phyloP scores from a whole-genome alignment of 2,888 invertebrate species.

The Aphodius granarius region DNA sequence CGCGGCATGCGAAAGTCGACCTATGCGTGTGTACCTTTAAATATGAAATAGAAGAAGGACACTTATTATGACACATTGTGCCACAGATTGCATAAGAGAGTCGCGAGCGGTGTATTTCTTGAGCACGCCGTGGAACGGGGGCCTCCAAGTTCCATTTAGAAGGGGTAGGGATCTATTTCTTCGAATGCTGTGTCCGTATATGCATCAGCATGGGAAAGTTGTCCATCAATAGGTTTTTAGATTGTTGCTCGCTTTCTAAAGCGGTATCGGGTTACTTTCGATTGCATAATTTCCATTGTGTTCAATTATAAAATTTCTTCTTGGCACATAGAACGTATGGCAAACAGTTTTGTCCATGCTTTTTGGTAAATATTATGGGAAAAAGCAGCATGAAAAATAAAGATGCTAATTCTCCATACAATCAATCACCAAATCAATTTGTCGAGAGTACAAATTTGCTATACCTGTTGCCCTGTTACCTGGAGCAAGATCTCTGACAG shows the following conservation, averaged over 20 bases:
- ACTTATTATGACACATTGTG: not conserved
- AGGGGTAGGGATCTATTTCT: not conserved
- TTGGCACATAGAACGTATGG: conserved; percentile 10
- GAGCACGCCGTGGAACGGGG: not conserved
- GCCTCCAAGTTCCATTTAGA: not conserved
- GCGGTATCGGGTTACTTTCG: conserved; percentile 25
- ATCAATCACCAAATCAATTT: not conserved
- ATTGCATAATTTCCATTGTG: conserved; percentile 25
- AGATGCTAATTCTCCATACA: too few species aligned
- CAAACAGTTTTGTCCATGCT: not conserved
- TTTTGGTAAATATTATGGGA: too few species aligned
- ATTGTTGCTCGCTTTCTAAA: conserved; percentile 27
- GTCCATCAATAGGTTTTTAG: conserved; percentile 30
- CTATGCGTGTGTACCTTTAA: not conserved
- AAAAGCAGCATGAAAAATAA: too few species aligned
- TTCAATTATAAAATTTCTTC: conserved; percentile 22
- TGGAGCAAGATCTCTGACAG: not conserved
- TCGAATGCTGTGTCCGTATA: not conserved
- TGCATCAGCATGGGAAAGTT: conserved; percentile 24
- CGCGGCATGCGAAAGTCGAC: not conserved
- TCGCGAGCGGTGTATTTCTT: not conserved
- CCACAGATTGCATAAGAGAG: not conserved
- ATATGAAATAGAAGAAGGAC: not conserved
- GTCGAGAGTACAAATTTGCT: not conserved
- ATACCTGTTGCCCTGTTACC: not conserved